These are phyloP conservation scores for Aphelinus atriplicis DNA, from an alignment of 1,140 invertebrate genomes.

Conservation along the genomic window DNA sequence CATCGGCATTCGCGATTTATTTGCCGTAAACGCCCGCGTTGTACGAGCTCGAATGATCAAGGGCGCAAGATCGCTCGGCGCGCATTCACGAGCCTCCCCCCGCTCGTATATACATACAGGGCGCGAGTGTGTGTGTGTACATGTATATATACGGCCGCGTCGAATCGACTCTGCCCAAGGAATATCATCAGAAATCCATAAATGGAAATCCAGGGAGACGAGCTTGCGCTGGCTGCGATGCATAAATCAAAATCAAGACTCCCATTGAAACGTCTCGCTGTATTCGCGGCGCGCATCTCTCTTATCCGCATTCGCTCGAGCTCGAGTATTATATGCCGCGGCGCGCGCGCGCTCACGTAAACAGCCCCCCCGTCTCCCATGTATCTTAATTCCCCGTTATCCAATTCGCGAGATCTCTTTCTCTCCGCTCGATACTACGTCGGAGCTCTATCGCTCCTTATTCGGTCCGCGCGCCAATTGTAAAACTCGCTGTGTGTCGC, in stretches of 20 bases:
- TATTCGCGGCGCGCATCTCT: slow-evolving; percentile 28
- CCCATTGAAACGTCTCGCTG: slow-evolving; percentile 43
- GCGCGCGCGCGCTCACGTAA: slow-evolving; percentile 1
- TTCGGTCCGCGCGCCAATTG: too few species aligned
- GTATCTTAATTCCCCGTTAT: slow-evolving; percentile 37
- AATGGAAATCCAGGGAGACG: slow-evolving; percentile 43
- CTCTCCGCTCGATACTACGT: too few species aligned
- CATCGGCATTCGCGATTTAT: too few species aligned
- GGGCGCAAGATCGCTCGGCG: too few species aligned
- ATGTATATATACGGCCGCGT: too few species aligned
- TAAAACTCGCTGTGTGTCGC: too few species aligned
- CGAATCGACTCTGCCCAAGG: not conserved
- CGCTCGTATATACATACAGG: too few species aligned
- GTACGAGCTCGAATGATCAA: too few species aligned
- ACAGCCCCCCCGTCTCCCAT: slow-evolving; percentile 10
- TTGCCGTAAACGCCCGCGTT: too few species aligned
- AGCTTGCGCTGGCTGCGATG: slow-evolving; percentile 7
- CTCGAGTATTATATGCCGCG: slow-evolving; percentile 1
- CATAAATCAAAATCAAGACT: slow-evolving; percentile 49
- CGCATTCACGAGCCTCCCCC: too few species aligned
- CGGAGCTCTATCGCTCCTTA: too few species aligned
- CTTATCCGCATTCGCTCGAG: slow-evolving; percentile 3
- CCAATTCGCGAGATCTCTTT: slow-evolving; percentile 31
- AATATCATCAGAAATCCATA: slow-evolving; percentile 40
- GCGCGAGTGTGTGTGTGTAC: too few species aligned